Base-by-base conservation (phyloP, 2,888 invertebrate genomes). In the Dromius quadrimaculatus region DNA sequence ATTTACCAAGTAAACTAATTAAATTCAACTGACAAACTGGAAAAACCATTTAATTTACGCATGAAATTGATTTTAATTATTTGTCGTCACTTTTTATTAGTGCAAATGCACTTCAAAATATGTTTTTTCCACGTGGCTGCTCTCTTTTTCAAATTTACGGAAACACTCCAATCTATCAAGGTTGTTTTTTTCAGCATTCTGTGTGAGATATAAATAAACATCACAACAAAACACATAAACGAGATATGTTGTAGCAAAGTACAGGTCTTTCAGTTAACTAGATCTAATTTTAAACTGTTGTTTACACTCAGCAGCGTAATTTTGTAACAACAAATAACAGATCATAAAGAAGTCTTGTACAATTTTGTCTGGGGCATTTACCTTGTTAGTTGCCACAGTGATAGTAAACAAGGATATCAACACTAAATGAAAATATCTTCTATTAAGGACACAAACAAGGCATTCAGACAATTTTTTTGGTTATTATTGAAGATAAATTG, bases 261-360 rank as follows among this genome's bases (percentile, higher is more conserved):
- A 45, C 68, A 68, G 41, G 59, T 43, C 34, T 34, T 6, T 41
- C 15, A 32, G 41, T 36, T 22, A 20, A 4, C 45, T 15, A 68
- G 59, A 43, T 68, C 68, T 68, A 68, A 68, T 59, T 68, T 68
- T 68, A 68, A 68, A 68, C 68, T 59, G 59, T 68, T 68, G 68
- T 68, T 68, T 68, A 68, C 59, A 15, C 20, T 13, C 15, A 5
- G 32, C 23, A 34, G 28, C 19, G 66, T 66, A 54, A 66, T 41
- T 66, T 54, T 66, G 57, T 66, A 54, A 66, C n/a, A 36, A 54
- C 28, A 28, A 63, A 20, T 2, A 47, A 17, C n/a, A 19, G 20
- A 38, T 43, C 22, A 43, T 17, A 22, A 9, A 3, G 17, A 28
- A 19, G 17, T 19, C 20, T 19, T 32, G 63, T 43, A n/a, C 11